Evolutionary conservation across 2,113 vertebrate genomes (phyloP).

Genomic region (Eurystomus gularis): DNA sequence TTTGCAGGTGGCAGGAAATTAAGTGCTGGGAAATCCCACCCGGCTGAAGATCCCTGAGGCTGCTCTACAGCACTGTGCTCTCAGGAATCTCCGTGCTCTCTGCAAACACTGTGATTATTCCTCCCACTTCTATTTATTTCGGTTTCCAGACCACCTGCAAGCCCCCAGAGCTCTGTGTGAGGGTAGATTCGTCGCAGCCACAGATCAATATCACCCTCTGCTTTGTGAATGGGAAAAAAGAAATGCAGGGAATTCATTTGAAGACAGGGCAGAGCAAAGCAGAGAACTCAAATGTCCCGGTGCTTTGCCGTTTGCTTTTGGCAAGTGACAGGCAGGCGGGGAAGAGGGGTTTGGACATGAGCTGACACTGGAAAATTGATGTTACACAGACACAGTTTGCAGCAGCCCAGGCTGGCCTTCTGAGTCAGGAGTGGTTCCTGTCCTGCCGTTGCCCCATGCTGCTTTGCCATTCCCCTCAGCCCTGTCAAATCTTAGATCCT

Average conservation of each 20-base stretch:
- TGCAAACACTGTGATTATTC: slow-evolving; percentile 20
- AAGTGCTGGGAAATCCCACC: slow-evolving; percentile 10
- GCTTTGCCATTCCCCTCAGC: not conserved
- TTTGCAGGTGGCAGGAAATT: slow-evolving; percentile 25
- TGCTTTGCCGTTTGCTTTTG: not conserved
- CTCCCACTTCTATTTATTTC: slow-evolving; percentile 24
- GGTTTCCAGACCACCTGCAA: slow-evolving; percentile 21
- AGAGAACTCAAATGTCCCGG: not conserved
- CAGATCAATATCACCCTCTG: not conserved
- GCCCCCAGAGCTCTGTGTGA: slow-evolving; percentile 1
- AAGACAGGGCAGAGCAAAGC: not conserved
- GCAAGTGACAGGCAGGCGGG: not conserved
- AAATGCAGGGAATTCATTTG: not conserved
- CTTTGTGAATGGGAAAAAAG: not conserved
- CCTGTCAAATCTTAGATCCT: slow-evolving; percentile 1
- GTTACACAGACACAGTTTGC: not conserved
- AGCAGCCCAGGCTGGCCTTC: not conserved
- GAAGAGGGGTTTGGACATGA: not conserved
- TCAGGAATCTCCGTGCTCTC: not conserved
- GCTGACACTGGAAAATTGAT: not conserved
- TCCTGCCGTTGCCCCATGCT: not conserved
- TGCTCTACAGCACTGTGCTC: not conserved
- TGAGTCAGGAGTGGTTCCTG: not conserved
- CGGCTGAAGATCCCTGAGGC: not conserved
- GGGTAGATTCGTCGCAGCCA: not conserved